phyloP scores from a whole-genome alignment of 2,113 vertebrate species.

The Gavialis gangeticus region DNA sequence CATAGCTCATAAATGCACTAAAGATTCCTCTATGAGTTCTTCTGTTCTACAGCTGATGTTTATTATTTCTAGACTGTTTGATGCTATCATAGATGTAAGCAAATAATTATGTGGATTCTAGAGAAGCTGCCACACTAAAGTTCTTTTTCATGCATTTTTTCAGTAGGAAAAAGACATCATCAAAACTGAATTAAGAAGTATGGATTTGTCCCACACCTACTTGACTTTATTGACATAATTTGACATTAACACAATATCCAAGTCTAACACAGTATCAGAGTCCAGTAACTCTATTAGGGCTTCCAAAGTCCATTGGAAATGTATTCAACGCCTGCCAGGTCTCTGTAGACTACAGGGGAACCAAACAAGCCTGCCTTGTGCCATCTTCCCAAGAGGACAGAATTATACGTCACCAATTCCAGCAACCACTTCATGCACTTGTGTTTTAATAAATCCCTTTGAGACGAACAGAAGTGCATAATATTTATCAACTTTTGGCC shows the following conservation, averaged over 20 bases:
- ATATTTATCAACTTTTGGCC: constrained; percentile 5
- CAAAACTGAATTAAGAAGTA: not conserved
- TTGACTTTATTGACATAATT: not conserved
- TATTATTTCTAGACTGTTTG: not conserved
- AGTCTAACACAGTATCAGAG: not conserved
- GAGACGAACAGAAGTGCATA: constrained; percentile 24
- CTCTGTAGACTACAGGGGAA: constrained; percentile 7
- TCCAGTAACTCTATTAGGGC: not conserved
- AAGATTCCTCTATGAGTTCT: not conserved
- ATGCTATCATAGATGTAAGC: not conserved
- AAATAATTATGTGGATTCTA: not conserved
- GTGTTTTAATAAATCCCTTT: constrained; percentile 72
- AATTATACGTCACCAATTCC: constrained; percentile 54
- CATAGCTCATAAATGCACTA: not conserved
- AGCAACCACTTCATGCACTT: constrained; percentile 49
- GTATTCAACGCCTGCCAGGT: constrained; percentile 30
- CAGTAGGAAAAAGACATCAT: not conserved
- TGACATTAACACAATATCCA: not conserved
- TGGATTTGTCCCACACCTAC: not conserved
- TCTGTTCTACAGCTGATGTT: not conserved
- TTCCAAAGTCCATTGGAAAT: not conserved
- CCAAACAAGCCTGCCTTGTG: not conserved
- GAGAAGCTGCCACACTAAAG: not conserved
- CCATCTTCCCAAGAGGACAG: constrained; percentile 32
- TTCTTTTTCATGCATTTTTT: not conserved